Evolutionary conservation across 2,113 vertebrate species (phyloP).

Genomic region (Erythrolamprus reginae): DNA sequence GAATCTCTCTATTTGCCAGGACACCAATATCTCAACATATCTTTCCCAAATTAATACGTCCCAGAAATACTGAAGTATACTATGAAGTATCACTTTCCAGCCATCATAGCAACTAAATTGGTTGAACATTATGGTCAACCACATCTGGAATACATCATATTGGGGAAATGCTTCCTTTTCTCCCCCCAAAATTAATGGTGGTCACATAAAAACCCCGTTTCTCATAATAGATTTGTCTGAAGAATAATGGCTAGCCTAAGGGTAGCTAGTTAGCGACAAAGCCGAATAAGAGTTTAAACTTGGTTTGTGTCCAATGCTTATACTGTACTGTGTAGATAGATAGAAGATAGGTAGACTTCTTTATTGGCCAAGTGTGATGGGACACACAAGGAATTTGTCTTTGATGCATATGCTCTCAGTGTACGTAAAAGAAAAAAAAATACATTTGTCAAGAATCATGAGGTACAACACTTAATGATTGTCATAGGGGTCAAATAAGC

Average conservation of each 20-base stretch:
- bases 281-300: not conserved
- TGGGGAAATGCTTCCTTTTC: not conserved
- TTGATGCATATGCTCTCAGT: too few relatives aligned
- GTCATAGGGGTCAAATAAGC: too few relatives aligned
- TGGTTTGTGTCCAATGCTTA: not conserved
- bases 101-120: not conserved
- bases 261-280: not conserved
- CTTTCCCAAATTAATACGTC: not conserved
- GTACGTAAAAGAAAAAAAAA: too few relatives aligned
- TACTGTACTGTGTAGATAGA: too few relatives aligned
- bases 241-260: not conserved
- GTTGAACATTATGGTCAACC: not conserved
- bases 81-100: not conserved
- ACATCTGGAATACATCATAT: not conserved
- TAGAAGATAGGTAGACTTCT: too few relatives aligned
- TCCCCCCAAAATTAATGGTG: not conserved
- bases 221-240: not conserved
- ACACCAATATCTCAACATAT: not conserved
- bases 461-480: too few relatives aligned
- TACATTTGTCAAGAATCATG: too few relatives aligned
- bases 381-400: too few relatives aligned
- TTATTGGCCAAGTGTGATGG: too few relatives aligned
- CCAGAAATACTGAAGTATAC: not conserved
- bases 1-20: not conserved
- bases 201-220: too few relatives aligned